Base-by-base conservation (phyloP, 2,113 vertebrate species). In the Hippocampus mohnikei region DNA sequence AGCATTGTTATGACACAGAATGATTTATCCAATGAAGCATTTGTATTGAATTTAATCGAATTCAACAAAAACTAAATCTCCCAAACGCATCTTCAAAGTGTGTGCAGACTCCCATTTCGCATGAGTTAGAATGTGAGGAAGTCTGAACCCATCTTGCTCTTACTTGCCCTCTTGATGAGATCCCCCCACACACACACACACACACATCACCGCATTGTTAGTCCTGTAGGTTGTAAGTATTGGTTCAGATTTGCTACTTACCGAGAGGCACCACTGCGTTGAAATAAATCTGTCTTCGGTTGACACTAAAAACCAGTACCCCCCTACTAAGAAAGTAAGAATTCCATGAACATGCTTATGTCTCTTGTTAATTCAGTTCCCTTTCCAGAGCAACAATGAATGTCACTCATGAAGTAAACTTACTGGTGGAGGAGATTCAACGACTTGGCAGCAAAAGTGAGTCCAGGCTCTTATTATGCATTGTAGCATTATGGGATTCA, bases 401-500 rank as follows among this genome's bases (percentile, higher is more conserved):
- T 20, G 93, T 96, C 81, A 81, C 92, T 12, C 94, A 96, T 74
- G 96, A 99, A 88, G 78, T 98, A n/a, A 76, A 11, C 4, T 83
- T 97, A 81, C 88, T 99, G 73, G 91, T 94, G 82, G 85, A 95
- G 85, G 96, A 98, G 89, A 99, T 99, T 76, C 92, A 91, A 15
- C 93, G 97, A 1, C 87, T 99, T 75, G 96, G 96, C 79, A 93
- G 88, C 73, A 94, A 84, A 93, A 95, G 97, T 98, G 91, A 94
- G 94, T 88, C 3, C 0, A 6, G 20, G 1, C 23, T 44, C 1
- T 58, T 37, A 41, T 66, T 77, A 1, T 69, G 27, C 42, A 20
- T 62, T 66, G 48, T 37, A 9, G 20, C 10, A 37, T 52, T 37
- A 66, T 33, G 20, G 3, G 13, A 53, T 67, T 23, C 15, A 12